Conservation (phyloP, 2,113 vertebrate species). For the Cyprinodon tularosa region DNA sequence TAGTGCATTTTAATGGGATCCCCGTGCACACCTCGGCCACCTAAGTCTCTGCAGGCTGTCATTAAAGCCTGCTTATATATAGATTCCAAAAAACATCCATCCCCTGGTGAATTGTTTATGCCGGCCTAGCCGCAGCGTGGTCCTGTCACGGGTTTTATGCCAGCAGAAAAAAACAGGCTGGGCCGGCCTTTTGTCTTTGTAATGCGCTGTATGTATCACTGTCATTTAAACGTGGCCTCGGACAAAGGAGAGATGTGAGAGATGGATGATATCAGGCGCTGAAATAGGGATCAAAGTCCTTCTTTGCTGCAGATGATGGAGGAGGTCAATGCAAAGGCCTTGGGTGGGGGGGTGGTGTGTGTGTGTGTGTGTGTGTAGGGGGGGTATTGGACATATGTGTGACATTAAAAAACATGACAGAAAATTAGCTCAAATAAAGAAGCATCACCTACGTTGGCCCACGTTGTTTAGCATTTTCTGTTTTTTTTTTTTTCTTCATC, state of each 20-base stretch:
- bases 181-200: constrained; percentile 70
- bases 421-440: constrained; percentile 38
- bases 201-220: constrained; percentile 68
- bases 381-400: constrained; percentile 27
- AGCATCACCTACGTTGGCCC: constrained; percentile 4
- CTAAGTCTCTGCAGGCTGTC: constrained; percentile 46
- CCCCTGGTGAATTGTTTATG: constrained; percentile 38
- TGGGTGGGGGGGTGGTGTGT: constrained; percentile 33
- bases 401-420: constrained; percentile 46
- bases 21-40: constrained; percentile 54
- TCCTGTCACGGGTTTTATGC: constrained; percentile 46
- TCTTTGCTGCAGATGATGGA: constrained; percentile 65
- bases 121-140: constrained; percentile 15
- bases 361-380: background rate
- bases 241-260: constrained; percentile 62
- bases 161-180: constrained; percentile 24
- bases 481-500: background rate
- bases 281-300: constrained; percentile 69
- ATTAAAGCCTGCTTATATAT: constrained; percentile 28
- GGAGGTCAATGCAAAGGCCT: constrained; percentile 49
- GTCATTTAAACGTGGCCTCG: constrained; percentile 67
- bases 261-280: constrained; percentile 67
- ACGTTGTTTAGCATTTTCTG: background rate
- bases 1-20: constrained; percentile 81
- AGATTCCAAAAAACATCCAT: constrained; percentile 19